phyloP scores from a whole-genome alignment of 1,140 invertebrate genomes.

The Caligus rogercresseyi region DNA sequence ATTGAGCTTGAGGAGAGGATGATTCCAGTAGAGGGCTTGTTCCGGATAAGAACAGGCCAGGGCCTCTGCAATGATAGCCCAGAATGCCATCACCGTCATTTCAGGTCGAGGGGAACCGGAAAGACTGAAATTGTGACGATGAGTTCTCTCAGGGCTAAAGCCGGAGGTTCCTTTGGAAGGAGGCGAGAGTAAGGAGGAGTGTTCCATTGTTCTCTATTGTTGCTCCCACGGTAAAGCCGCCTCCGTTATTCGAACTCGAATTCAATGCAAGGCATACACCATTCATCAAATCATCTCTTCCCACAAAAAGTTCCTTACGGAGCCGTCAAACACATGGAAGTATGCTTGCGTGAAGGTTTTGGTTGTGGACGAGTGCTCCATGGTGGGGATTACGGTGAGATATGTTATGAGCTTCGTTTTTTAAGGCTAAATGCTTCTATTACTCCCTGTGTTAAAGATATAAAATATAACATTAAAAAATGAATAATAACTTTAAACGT shows the following conservation, averaged over 20 bases:
- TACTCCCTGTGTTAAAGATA: too few species aligned
- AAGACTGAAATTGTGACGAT: slow-evolving; percentile 2
- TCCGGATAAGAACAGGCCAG: neutral
- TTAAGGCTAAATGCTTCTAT: too few species aligned
- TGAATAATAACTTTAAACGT: too few species aligned
- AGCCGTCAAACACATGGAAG: neutral
- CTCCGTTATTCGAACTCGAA: neutral
- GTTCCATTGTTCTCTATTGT: slow-evolving; percentile 12
- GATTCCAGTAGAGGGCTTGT: too few species aligned
- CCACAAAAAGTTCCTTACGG: slow-evolving; percentile 22
- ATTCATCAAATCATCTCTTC: slow-evolving; percentile 14
- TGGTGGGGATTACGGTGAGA: neutral
- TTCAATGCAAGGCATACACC: slow-evolving; percentile 7
- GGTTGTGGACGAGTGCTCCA: neutral
- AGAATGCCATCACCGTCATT: neutral
- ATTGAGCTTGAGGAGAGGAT: neutral
- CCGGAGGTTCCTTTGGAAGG: neutral
- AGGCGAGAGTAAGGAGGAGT: neutral
- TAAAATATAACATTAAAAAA: too few species aligned
- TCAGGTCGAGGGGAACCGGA: slow-evolving; percentile 9
- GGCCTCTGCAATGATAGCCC: neutral
- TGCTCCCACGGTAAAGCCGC: slow-evolving; percentile 10
- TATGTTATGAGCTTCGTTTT: too few species aligned
- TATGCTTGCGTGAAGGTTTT: neutral
- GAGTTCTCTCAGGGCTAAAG: neutral